phyloP scores from a whole-genome alignment of 2,113 vertebrate species.

The Myodes glareolus region DNA sequence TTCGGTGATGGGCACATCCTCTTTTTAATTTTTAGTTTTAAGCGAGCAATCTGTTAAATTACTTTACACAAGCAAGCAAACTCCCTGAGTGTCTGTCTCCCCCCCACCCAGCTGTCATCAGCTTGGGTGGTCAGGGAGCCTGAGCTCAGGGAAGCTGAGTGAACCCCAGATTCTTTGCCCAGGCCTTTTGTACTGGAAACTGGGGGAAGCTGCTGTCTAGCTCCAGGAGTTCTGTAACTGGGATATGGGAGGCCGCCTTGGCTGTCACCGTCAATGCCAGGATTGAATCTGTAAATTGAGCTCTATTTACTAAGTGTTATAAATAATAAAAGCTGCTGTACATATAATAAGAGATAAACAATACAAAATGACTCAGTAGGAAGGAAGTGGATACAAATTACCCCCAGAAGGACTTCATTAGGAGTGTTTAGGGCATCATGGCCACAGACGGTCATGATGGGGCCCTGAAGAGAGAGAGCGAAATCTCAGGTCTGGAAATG shows the following conservation, averaged over 20 bases:
- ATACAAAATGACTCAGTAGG: background rate
- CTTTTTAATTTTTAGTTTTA: background rate
- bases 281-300: background rate
- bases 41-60: background rate
- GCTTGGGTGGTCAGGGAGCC: background rate
- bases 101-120: background rate
- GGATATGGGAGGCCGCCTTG: no score
- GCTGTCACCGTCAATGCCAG: background rate
- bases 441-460: background rate
- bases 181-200: background rate
- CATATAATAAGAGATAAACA: background rate
- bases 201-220: background rate
- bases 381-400: background rate
- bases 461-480: background rate
- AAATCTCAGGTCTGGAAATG: background rate
- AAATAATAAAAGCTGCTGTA: background rate
- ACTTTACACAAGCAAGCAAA: background rate
- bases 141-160: background rate
- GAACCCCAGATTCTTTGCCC: background rate
- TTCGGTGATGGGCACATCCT: background rate
- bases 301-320: background rate
- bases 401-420: background rate
- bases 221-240: background rate
- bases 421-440: background rate
- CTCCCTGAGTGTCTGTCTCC: background rate